phyloP scores from a whole-genome alignment of 2,113 vertebrate species.

The Myotis yumanensis region DNA sequence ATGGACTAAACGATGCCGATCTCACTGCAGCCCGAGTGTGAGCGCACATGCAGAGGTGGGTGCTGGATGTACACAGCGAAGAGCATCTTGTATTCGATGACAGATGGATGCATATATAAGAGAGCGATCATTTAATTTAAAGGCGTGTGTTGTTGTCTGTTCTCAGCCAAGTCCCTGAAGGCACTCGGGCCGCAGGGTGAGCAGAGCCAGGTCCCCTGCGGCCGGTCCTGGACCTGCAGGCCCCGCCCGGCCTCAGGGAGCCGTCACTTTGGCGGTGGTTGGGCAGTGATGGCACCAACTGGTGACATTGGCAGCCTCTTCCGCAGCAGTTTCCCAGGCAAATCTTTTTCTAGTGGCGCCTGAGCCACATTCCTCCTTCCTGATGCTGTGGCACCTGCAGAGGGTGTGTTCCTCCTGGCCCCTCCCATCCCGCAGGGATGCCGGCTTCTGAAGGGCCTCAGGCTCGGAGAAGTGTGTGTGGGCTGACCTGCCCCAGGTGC shows the following conservation, averaged over 20 bases:
- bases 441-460: neutral
- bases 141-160: slow-evolving; percentile 83
- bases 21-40: slow-evolving; percentile 90
- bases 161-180: slow-evolving; percentile 79
- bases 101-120: slow-evolving; percentile 88
- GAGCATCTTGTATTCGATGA: slow-evolving; percentile 85
- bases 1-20: slow-evolving; percentile 84
- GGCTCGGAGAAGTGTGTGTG: neutral
- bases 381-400: neutral
- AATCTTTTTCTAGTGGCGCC: slow-evolving; percentile 39
- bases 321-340: neutral
- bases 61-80: slow-evolving; percentile 88
- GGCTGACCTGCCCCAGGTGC: neutral
- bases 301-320: neutral
- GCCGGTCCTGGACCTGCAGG: too few relatives aligned
- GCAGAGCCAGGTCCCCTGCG: neutral
- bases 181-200: neutral
- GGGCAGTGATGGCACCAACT: neutral
- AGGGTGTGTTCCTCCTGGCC: neutral
- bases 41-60: slow-evolving; percentile 86
- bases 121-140: slow-evolving; percentile 88
- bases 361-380: slow-evolving; percentile 62
- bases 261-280: neutral
- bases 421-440: neutral
- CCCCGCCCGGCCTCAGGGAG: neutral